Base-by-base conservation (phyloP, 2,797 vertebrate species). In the Hippocampus kuda region DNA sequence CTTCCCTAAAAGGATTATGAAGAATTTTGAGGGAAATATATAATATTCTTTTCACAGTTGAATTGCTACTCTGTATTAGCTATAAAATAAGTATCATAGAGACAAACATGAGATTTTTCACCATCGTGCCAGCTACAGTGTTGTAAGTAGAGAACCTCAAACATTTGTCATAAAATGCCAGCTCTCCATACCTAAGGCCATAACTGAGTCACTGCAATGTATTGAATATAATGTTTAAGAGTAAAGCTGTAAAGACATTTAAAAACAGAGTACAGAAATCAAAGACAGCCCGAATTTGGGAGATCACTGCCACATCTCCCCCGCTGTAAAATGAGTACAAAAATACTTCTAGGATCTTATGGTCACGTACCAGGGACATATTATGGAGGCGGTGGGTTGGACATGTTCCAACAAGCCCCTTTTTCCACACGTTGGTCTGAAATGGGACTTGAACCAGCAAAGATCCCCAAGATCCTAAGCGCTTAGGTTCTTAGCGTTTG, bases 401-500 rank as follows among this genome's bases (percentile, higher is more conserved):
- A 18, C 16, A 1, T 49, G 48, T 49, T 49, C 48, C 48, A 49
- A 16, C 48, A 16, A 49, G 16, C 16, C 16, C 5, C 16, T 16
- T 57, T 57, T 27, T 4, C 54, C 24, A 57, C 54, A 57, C 15
- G 34, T 60, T 60, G 27, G 30, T 34, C 59, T 15, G 7, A 0
- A 60, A 15, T 60, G 59, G 59, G 59, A 34, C 59, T 20, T 60
- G 27, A 34, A 34, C 27, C 15, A 60, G 59, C 16, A 60, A 60
- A 16, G 3, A 16, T 48, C 20, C 34, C 20, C 20, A 12, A 24
- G n/a, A 11, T 11, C 8, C 30, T 63, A 71, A 68, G 16, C 49
- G 75, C 41, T 26, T 65, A 71, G 34, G 34, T 75, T 56, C 73
- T 77, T 71, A 72, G 16, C 59, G 65, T 56, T 76, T 75, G 13